Evolutionary conservation across 2,888 invertebrate species (phyloP), one percentile per base, ranked within the genome.

Genomic region (Sarcophaga variegata): DNA sequence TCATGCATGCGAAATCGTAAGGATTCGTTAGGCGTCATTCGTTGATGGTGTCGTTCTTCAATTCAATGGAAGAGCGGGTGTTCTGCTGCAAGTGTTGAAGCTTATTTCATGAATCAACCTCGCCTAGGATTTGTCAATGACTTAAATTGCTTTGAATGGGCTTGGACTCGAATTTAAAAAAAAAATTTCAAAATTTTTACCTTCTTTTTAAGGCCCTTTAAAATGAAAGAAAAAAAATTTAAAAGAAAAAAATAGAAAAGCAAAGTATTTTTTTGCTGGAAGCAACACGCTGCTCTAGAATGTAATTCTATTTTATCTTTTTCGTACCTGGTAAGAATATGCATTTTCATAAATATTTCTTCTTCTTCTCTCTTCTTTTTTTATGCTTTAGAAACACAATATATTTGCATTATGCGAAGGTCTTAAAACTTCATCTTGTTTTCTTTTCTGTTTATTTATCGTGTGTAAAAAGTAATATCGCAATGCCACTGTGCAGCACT

Each of bases 391-490:
- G 17, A 71, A 71, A 71, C 1, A 59, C 25, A 27, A 71, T 71
- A 71, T 71, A 37, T 71, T 27, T 71, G 59, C 11, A 59, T 59
- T 71, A 71, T 70, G 59, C 59, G 17, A 59, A 71, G 54, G 59
- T 71, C 71, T 71, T 27, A 71, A n/a, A 71, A 71, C 20, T 71
- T 71, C 37, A 70, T 71, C 11, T 71, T 4, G 27, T 54, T 59
- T 22, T 27, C 27, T 54, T 59, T 22, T 27, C 27, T 54, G 27
- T 71, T 71, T 67, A n/a, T 71, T 71, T 27, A 71, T 71, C 71
- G 54, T 71, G n/a, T 25, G 71, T 20, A 59, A 59, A 54, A 71
- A 59, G 59, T 59, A 49, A 49, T 22, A 22, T 70, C 22, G 8
- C 22, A 5, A 27, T 54, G 70, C 22, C 70, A 49, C 47, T n/a